Percentiles rank a stretch among this genome's conserved stretches.
Conservation (phyloP, 2,888 invertebrate genomes). For the Trachelus iudaicus region DNA sequence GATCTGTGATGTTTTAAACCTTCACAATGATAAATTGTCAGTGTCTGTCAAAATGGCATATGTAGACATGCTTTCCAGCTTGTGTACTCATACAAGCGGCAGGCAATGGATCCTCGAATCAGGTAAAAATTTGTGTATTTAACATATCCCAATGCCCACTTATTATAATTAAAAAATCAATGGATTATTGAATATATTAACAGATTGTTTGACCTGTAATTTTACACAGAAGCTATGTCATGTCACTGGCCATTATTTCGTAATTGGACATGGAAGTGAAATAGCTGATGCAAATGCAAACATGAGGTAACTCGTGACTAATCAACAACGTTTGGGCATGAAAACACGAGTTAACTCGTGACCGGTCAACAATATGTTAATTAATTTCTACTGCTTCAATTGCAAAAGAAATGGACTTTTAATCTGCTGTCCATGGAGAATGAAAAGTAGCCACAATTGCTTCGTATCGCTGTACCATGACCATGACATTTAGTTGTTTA, state of each 20-base stretch:
- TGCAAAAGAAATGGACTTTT: neutral
- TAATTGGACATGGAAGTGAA: too few relatives aligned
- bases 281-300: too few relatives aligned
- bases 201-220: too few relatives aligned
- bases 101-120: conserved; percentile 70
- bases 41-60: conserved; percentile 77
- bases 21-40: conserved; percentile 61
- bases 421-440: neutral
- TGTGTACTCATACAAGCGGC: conserved; percentile 74
- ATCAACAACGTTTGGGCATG: too few relatives aligned
- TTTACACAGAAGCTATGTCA: too few relatives aligned
- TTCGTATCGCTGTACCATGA: neutral
- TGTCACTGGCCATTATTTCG: too few relatives aligned
- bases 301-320: too few relatives aligned
- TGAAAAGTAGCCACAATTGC: neutral
- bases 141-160: neutral
- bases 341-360: too few relatives aligned
- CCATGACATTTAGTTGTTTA: neutral
- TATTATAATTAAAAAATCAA: neutral
- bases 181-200: neutral
- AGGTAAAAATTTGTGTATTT: conserved; percentile 35
- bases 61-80: conserved; percentile 72
- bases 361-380: neutral
- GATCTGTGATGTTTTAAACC: conserved; percentile 55
- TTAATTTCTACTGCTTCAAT: neutral